Conservation (phyloP, 2,888 invertebrate genomes). For the Lasioglossum pauxillum region DNA sequence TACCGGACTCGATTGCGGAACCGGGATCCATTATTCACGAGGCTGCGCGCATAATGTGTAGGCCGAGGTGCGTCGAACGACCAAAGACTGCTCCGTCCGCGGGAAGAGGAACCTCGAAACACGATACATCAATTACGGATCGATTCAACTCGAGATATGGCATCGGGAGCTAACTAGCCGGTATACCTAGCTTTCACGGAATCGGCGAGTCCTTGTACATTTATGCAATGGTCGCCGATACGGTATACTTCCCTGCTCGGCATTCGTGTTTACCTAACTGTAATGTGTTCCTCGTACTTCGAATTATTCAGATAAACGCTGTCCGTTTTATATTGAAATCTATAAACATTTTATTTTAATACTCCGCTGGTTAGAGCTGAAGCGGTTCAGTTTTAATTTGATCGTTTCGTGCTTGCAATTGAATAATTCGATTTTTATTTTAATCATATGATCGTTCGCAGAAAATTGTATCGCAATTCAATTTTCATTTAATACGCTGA, state of each 20-base stretch:
- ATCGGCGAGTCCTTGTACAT: neutral
- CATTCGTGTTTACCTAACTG: constrained; percentile 2
- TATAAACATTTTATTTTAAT: neutral
- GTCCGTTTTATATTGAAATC: neutral
- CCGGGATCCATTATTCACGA: constrained; percentile 7
- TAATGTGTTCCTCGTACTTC: neutral
- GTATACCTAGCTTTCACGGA: neutral
- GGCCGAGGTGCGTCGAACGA: neutral
- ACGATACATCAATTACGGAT: constrained; percentile 6
- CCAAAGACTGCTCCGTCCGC: neutral
- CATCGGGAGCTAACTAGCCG: neutral
- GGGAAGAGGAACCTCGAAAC: neutral
- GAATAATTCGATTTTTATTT: neutral
- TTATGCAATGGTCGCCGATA: neutral
- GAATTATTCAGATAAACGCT: neutral
- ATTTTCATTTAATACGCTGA: too few relatives aligned
- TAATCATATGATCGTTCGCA: neutral
- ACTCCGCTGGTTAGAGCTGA: neutral
- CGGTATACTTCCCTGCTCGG: neutral
- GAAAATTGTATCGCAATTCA: neutral
- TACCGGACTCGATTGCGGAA: neutral
- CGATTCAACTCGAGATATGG: neutral
- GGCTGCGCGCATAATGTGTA: neutral
- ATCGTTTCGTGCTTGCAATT: neutral
- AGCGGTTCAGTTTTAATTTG: neutral